Base-by-base conservation (phyloP, 2,113 vertebrate genomes). In the Machaerirhynchus nigripectus region DNA sequence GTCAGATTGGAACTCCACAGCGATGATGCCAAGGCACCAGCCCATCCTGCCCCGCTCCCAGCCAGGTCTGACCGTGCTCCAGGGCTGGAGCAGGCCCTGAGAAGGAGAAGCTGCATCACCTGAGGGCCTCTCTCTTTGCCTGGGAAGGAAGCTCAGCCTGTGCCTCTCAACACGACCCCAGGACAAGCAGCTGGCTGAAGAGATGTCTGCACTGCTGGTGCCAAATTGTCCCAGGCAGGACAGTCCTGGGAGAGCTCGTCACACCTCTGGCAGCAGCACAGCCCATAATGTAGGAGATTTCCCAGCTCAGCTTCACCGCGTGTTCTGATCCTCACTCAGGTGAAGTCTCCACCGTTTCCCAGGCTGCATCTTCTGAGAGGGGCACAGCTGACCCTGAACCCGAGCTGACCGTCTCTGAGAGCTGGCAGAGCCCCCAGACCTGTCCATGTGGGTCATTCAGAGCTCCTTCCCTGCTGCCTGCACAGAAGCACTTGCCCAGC, bases 191-290 rank as follows among this genome's bases (percentile, higher is more conserved):
- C 81, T 87, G 88, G 39, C 57, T 87, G 71, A 15, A 50, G 88
- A 55, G 63, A 59, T 24, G 17, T 68, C 63, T 84, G 71, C 63
- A 17, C 13, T 0, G 1, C 67, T 80, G 63, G 17, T 76, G 46
- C 70, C 71, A 59, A 71, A 21, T 7, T 68, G 24, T 15, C 52
- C 89, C 57, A 33, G 44, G 31, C 67, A 80, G 71, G 63, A 35
- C 47, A 63, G 23, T 55, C 44, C 87, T 79, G 70, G 39, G 64
- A 61, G 42, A 90, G 71, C 42, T 71, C 13, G 2, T 33, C 75
- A 82, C 69, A 52, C 59, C 55, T 70, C 74, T 90, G 78, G 40
- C 78, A 87, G 37, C 65, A 91, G 77, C 73, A 92, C 59, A 63
- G 49, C 46, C 33, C 31, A 4, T 13, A 35, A n/a, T 2, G 8